phyloP scores from a whole-genome alignment of 2,113 vertebrate species.

The Aythya baeri region DNA sequence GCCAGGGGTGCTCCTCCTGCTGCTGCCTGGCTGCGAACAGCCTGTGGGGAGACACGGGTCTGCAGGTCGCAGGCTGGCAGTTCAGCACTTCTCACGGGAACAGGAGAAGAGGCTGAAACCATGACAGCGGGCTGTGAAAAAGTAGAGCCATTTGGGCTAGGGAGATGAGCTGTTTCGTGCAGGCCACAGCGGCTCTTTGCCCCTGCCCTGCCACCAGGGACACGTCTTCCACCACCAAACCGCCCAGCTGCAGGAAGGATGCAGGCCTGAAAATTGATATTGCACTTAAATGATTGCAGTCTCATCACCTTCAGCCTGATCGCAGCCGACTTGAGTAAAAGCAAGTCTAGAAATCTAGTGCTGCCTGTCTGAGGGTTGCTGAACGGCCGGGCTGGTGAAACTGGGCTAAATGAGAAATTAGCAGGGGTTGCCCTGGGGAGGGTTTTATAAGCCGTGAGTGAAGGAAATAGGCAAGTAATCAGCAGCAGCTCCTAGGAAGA shows the following conservation, averaged over 20 bases:
- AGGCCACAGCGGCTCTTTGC: background rate
- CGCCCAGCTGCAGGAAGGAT: background rate
- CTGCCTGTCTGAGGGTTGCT: background rate
- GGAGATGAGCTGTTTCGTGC: background rate
- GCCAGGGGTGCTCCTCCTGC: background rate
- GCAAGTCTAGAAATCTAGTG: slow-evolving; percentile 5
- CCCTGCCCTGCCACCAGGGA: background rate
- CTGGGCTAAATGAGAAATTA: slow-evolving; percentile 24
- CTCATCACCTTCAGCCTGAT: slow-evolving; percentile 15
- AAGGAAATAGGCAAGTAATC: slow-evolving; percentile 23
- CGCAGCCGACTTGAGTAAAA: background rate
- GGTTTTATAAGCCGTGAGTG: background rate
- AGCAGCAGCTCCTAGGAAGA: slow-evolving; percentile 4
- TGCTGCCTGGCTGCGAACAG: background rate
- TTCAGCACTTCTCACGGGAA: background rate
- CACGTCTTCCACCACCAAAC: background rate
- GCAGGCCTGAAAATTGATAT: background rate
- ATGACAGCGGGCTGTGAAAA: background rate
- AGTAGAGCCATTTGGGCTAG: background rate
- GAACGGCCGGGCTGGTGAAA: slow-evolving; percentile 9
- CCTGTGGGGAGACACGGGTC: too few species aligned
- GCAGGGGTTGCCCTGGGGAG: background rate
- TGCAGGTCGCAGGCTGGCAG: background rate
- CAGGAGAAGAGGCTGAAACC: background rate
- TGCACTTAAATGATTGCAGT: background rate